phyloP scores from a whole-genome alignment of 2,888 invertebrate species.

The Bugulina stolonifera region DNA sequence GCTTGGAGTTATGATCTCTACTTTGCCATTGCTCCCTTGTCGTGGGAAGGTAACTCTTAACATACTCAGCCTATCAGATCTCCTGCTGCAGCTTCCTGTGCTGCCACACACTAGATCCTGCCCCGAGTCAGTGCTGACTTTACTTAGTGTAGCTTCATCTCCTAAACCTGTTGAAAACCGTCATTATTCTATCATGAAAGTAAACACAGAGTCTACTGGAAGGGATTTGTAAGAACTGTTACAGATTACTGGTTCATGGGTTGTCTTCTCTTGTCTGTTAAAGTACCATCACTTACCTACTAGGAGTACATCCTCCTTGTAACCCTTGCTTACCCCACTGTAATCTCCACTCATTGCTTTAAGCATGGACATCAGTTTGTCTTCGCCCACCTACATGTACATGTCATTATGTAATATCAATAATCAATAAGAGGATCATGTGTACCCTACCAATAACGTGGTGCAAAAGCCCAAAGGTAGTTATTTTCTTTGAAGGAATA shows the following conservation, averaged over 20 bases:
- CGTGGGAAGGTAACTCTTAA: neutral
- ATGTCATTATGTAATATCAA: too few relatives aligned
- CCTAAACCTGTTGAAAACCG: constrained; percentile 24
- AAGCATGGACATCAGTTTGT: constrained; percentile 13
- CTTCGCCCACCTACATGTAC: neutral
- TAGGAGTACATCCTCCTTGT: neutral
- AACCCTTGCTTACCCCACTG: neutral
- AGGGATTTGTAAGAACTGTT: too few relatives aligned
- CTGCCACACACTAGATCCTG: neutral
- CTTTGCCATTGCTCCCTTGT: constrained; percentile 15
- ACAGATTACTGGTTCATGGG: too few relatives aligned
- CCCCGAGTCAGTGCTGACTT: neutral
- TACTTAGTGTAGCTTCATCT: constrained; percentile 3
- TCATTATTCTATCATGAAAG: too few relatives aligned
- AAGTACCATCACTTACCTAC: neutral
- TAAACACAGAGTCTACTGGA: too few relatives aligned
- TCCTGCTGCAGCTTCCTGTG: constrained; percentile 2
- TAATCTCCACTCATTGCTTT: neutral
- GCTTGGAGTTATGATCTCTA: neutral
- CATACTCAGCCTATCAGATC: neutral
- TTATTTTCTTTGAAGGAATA: too few relatives aligned
- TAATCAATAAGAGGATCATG: too few relatives aligned
- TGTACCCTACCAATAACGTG: too few relatives aligned
- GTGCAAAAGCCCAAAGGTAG: too few relatives aligned
- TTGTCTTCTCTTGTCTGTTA: too few relatives aligned